phyloP scores from a whole-genome alignment of 2,113 vertebrate genomes.

The Desmodus rotundus region DNA sequence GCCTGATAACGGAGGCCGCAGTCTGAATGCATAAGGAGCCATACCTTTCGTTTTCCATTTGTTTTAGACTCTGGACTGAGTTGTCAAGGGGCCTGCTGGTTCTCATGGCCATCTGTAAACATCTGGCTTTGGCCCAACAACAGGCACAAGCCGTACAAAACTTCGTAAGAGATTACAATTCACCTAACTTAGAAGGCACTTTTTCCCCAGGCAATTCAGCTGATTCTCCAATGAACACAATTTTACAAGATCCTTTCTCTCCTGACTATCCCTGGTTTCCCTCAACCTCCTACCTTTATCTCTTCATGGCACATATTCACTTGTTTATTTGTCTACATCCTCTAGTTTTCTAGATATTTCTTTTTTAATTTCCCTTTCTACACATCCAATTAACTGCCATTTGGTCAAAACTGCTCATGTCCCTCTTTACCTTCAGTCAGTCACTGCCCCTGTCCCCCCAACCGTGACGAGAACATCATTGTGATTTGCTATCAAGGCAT shows the following conservation, averaged over 20 bases:
- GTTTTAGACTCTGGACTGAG: conserved; percentile 4
- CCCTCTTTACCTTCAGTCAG: background rate
- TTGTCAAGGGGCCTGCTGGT: background rate
- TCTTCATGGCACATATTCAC: background rate
- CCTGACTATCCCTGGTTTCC: background rate
- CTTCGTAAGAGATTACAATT: background rate
- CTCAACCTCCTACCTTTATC: background rate
- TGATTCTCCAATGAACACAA: background rate
- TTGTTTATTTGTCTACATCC: background rate
- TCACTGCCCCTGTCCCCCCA: background rate
- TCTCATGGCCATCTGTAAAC: conserved; percentile 9
- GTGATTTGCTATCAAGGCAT: background rate
- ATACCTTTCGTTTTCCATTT: conserved; percentile 29
- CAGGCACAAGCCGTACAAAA: background rate
- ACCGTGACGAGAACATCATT: background rate
- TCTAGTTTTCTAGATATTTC: background rate
- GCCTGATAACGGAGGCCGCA: background rate
- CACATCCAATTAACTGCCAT: background rate
- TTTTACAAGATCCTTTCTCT: background rate
- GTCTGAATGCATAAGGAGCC: background rate
- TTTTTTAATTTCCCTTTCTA: background rate
- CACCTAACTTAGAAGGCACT: background rate
- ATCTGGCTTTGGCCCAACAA: background rate
- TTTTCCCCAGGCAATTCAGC: background rate
- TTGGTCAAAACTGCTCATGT: background rate